Evolutionary conservation across 2,888 invertebrate genomes (phyloP), one percentile per base, ranked within the genome.

Genomic region (Drosophila putrida): DNA sequence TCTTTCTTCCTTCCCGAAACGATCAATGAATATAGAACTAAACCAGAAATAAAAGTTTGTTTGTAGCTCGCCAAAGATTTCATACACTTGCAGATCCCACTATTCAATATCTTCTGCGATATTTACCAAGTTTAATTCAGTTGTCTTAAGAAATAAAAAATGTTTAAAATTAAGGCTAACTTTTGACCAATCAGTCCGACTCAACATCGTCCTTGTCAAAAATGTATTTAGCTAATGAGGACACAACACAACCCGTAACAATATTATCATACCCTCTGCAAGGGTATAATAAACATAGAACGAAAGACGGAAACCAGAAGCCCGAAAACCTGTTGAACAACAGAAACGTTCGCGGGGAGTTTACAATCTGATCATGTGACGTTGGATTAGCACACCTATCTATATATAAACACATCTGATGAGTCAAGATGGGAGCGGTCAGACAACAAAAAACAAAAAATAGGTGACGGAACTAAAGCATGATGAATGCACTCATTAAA

Each of bases 331-430:
- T 47, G 73, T 59, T 50, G 13, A 33, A 9, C 53, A 44, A 28
- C 35, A 13, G 8, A 25, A 49, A 49, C 36, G 51, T n/a, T 4
- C 13, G 60, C 25, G 51, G 28, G 33, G 25, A 43, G 43, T 54
- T 55, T 25, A 13, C 53, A 43, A 44, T 64, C 60, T 57, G 75
- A 44, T 67, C 72, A 76, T 75, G 67, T 75, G 77, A 75, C 77
- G 59, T 59, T 43, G 53, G 75, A 47, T 57, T 63, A 53, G 57
- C 33, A 35, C 13, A 27, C 44, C 50, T 47, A 20, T 50, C 46
- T 11, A 46, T 27, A 35, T 27, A 43, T 20, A 33, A 33, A 25
- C 20, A n/a, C n/a, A n/a, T n/a, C 5, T 28, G 6, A 31, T 75
- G 72, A 76, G 47, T 75, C 75, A 77, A 75, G 57, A 28, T 57